Evolutionary conservation across 1,140 invertebrate genomes (phyloP), one percentile per base, ranked within the genome.

Genomic region (Eurosta solidaginis): DNA sequence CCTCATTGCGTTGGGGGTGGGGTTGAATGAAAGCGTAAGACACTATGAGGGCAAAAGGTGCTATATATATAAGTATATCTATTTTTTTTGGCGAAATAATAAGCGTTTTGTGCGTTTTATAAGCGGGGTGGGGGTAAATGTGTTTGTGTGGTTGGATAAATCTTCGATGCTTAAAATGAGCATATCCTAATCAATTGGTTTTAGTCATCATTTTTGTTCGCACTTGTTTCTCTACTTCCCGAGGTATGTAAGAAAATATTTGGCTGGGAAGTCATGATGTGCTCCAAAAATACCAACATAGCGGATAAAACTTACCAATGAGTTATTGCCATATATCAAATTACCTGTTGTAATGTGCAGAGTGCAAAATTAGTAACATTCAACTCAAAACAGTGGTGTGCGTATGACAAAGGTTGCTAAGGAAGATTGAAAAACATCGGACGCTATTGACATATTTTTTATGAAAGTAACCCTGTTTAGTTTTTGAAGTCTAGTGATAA

Each of bases 251-350:
- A 17, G 33, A n/a, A n/a, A n/a, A n/a, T n/a, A n/a, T n/a, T 9
- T 52, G 49, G 3, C 20, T 68, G 29, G 33, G 5, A 17, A n/a
- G n/a, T 10, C 3, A 9, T 63, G 33, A 7, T 27, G 27, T 59
- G 10, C 10, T n/a, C 2, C 29, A 20, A 42, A 63, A 40, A 68
- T 40, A n/a, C 59, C 59, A 68, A 40, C 4, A 10, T 33, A 68
- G 59, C 59, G 36, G 59, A 68, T 68, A 40, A 68, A 68, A 68
- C 40, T 40, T 33, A 42, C n/a, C 59, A 68, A 68, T 68, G n/a
- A 68, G n/a, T 68, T 68, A 68, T 68, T 36, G n/a, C 17, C 22
- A 5, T 17, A 42, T 68, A 68, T 68, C 59, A 42, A 68, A 68
- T 68, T 68, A 68, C 59, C 59, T 68, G 33, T 17, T 33, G 33